Evolutionary conservation across 2,888 invertebrate genomes (phyloP).

Genomic region (Zhuqinia jingwanae): DNA sequence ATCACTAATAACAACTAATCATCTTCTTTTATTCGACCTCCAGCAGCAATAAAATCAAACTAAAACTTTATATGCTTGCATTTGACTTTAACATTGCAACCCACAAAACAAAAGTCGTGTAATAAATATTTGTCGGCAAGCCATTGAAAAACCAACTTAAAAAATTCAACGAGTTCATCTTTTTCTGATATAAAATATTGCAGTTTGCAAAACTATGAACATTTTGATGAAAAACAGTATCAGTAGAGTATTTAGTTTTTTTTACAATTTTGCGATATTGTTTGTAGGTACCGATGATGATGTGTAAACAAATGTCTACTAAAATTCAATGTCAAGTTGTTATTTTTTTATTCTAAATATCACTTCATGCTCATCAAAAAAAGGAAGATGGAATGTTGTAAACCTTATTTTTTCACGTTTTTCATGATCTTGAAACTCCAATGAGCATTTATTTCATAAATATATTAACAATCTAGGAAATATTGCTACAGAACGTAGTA

Average conservation of each 20-base stretch:
- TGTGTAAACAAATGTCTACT: not conserved
- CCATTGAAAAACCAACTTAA: too few species aligned
- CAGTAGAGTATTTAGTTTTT: too few species aligned
- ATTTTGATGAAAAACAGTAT: not conserved
- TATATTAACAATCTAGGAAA: slow-evolving; percentile 46
- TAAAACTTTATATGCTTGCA: too few species aligned
- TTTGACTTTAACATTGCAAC: too few species aligned
- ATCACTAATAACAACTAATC: slow-evolving; percentile 39
- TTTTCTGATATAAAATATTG: not conserved
- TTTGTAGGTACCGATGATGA: not conserved
- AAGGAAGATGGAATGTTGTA: not conserved
- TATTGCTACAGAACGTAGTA: too few species aligned
- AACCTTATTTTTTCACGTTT: slow-evolving; percentile 3
- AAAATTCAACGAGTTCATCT: not conserved
- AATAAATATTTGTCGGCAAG: too few species aligned
- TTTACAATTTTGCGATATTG: too few species aligned
- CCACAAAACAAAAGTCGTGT: too few species aligned
- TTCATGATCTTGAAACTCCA: slow-evolving; percentile 35
- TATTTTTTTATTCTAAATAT: slow-evolving; percentile 13
- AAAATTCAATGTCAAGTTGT: slow-evolving; percentile 41
- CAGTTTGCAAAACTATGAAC: not conserved
- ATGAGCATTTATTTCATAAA: slow-evolving; percentile 25
- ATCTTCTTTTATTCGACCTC: slow-evolving; percentile 23
- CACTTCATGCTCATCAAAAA: not conserved
- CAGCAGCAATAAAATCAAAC: not conserved